A percentile compares a stretch with the other conserved stretches of the same genome.
Conservation (phyloP, 2,113 vertebrate genomes). For the Centropus unirufus region DNA sequence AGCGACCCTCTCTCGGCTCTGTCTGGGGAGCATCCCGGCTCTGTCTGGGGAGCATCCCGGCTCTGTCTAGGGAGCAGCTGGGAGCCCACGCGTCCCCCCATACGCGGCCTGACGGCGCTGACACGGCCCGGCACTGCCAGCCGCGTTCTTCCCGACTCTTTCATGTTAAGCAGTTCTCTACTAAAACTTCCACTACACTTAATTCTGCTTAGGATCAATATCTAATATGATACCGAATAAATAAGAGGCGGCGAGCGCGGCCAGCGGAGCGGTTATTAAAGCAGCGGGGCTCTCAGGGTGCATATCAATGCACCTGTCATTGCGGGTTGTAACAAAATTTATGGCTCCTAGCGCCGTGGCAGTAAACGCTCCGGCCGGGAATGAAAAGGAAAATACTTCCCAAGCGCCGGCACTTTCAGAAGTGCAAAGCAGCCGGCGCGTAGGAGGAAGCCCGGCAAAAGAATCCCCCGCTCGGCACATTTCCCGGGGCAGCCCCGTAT, state of each 20-base stretch:
- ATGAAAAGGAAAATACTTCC: slow-evolving; percentile 90
- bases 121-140: background rate
- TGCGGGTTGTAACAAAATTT: slow-evolving; percentile 94
- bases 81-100: too few relatives aligned
- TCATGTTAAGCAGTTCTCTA: slow-evolving; percentile 42
- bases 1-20: background rate
- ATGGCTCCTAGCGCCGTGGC: slow-evolving; percentile 89
- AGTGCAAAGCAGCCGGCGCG: slow-evolving; percentile 90
- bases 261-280: slow-evolving; percentile 86
- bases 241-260: slow-evolving; percentile 79
- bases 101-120: too few relatives aligned
- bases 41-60: background rate
- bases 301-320: slow-evolving; percentile 99
- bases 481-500: slow-evolving; percentile 74
- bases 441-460: slow-evolving; percentile 93
- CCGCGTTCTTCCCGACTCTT: background rate
- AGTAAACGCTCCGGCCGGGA: slow-evolving; percentile 91
- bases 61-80: background rate
- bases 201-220: slow-evolving; percentile 82
- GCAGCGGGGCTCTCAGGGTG: slow-evolving; percentile 86
- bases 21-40: background rate
- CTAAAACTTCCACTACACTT: slow-evolving; percentile 80
- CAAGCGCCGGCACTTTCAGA: slow-evolving; percentile 83
- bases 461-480: slow-evolving; percentile 86
- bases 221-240: slow-evolving; percentile 85